These are phyloP conservation scores for Rhinophrynus dorsalis DNA, from an alignment of 2,797 vertebrate species.

Conservation along the genomic window DNA sequence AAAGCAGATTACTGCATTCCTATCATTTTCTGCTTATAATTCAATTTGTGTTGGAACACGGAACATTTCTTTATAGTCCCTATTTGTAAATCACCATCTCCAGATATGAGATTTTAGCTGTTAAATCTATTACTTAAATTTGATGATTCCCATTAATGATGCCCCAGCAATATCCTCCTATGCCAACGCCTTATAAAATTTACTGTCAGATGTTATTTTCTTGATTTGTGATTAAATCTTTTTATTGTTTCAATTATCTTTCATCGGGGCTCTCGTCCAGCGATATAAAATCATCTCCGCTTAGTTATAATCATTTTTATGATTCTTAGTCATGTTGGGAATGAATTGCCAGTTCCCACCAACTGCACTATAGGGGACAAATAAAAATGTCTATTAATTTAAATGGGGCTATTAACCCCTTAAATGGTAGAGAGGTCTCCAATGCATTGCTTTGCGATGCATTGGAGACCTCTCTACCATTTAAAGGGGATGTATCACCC, in stretches of 20 bases:
- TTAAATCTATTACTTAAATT: slow-evolving; percentile 31
- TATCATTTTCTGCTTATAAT: slow-evolving; percentile 25
- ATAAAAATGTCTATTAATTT: too few species aligned
- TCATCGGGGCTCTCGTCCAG: slow-evolving; percentile 1
- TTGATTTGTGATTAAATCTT: slow-evolving; percentile 39
- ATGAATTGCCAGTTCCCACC: not conserved
- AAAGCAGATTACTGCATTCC: not conserved
- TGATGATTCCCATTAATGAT: slow-evolving; percentile 39
- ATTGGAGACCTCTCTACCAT: too few species aligned
- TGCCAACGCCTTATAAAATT: slow-evolving; percentile 16
- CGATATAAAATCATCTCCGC: slow-evolving; percentile 1
- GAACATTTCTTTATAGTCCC: slow-evolving; percentile 13
- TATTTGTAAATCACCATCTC: slow-evolving; percentile 25
- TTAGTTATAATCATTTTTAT: slow-evolving; percentile 10
- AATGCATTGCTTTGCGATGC: too few species aligned
- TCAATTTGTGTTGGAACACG: slow-evolving; percentile 18
- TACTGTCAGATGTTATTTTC: slow-evolving; percentile 30
- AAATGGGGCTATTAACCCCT: too few species aligned
- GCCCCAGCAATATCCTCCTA: not conserved
- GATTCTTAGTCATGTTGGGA: not conserved
- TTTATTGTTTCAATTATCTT: slow-evolving; percentile 44
- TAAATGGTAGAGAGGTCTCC: too few species aligned
- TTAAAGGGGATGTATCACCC: too few species aligned
- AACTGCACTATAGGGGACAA: too few species aligned
- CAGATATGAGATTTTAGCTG: slow-evolving; percentile 15